A percentile compares a stretch with the other conserved stretches of the same genome.
phyloP scores from a whole-genome alignment of 2,797 vertebrate genomes.

The Graptemys geographica region DNA sequence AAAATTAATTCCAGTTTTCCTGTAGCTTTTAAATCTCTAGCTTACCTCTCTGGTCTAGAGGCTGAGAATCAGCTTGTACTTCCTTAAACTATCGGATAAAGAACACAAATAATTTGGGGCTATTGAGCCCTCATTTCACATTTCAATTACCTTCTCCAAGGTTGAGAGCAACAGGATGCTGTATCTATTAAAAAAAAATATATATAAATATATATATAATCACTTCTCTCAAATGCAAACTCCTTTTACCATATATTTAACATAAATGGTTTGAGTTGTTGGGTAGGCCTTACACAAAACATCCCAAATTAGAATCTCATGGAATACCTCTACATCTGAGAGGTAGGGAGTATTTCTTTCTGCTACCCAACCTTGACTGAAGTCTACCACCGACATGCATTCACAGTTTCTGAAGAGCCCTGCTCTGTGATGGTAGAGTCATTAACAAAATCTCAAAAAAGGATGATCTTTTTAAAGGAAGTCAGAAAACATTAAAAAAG shows the following conservation, averaged over 20 bases:
- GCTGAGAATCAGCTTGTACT: neutral
- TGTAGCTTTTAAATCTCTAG: neutral
- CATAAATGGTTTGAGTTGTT: neutral
- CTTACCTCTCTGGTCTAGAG: neutral
- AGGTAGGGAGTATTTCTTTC: neutral
- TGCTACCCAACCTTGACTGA: neutral
- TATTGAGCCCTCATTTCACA: neutral
- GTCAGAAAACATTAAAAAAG: neutral
- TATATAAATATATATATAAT: too few relatives aligned
- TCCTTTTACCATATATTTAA: neutral
- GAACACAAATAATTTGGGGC: neutral
- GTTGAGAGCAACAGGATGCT: neutral
- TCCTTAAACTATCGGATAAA: neutral
- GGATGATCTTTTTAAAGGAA: neutral
- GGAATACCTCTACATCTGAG: neutral
- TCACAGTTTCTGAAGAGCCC: neutral
- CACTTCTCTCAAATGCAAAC: neutral
- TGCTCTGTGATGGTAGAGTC: neutral
- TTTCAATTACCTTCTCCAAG: neutral
- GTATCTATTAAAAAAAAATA: rapidly evolving
- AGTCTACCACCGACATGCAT: neutral
- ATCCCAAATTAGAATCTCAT: neutral
- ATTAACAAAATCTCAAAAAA: neutral
- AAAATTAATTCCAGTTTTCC: neutral
- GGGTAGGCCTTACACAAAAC: neutral